Evolutionary conservation across 2,113 vertebrate genomes (phyloP).

Genomic region (Lamprologus speciosus): DNA sequence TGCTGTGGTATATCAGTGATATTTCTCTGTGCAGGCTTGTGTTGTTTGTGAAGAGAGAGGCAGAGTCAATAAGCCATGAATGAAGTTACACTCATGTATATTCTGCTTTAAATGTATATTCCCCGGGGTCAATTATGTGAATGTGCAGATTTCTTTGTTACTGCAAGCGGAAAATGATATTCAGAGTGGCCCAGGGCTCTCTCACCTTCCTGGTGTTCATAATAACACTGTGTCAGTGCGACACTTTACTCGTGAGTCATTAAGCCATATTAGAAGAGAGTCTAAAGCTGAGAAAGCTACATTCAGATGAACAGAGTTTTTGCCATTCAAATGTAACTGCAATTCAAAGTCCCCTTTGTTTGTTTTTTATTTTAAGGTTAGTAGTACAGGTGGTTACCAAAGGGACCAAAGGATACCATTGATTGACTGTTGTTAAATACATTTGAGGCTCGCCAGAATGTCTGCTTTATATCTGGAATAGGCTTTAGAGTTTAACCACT

Average conservation of each 20-base stretch:
- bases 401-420: background rate
- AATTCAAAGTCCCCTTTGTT: background rate
- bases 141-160: conserved; percentile 4
- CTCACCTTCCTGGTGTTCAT: background rate
- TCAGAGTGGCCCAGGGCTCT: background rate
- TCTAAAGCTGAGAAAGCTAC: background rate
- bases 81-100: conserved; percentile 10
- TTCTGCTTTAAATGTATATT: conserved; percentile 10
- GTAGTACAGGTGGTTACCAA: background rate
- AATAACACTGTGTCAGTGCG: background rate
- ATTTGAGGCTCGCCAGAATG: background rate
- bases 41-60: background rate
- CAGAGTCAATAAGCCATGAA: background rate
- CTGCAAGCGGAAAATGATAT: background rate
- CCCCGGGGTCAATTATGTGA: background rate
- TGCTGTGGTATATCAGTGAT: conserved; percentile 27
- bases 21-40: background rate
- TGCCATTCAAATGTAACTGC: background rate
- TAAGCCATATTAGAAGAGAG: background rate
- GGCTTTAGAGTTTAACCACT: background rate
- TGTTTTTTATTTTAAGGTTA: background rate
- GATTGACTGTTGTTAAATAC: background rate
- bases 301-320: background rate
- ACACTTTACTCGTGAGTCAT: background rate
- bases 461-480: background rate